Evolutionary conservation across 2,888 invertebrate species (phyloP), one percentile per base, ranked within the genome.

Genomic region (Heteropelma amictum): DNA sequence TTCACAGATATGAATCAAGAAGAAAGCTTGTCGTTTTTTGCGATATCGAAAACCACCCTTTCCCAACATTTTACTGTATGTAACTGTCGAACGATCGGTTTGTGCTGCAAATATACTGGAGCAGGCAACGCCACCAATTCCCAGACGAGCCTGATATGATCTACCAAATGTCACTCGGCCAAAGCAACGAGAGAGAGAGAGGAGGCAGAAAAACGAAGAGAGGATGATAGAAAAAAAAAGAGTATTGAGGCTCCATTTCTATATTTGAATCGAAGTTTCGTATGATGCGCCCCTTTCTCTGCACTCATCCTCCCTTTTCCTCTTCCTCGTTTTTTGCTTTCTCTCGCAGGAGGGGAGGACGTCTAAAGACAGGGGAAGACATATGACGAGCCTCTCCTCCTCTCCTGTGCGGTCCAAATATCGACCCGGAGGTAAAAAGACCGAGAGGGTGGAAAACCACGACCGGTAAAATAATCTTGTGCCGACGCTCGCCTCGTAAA

Each of bases 161-260:
- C 82, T 79, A 81, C 80, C 81, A 85, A 87, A 86, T 84, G 85
- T 85, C 77, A 89, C 90, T 90, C 83, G 88, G 84, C 80, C 85
- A 89, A 83, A 88, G 61, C 86, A 90, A 89, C 89, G 89, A 89
- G 89, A 89, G 88, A 89, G 56, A 68, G 69, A 70, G 45, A 33
- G 26, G 54, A 49, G 60, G 71, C 56, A 12, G 89, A 89, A 89
- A 89, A 88, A 90, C 89, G 49, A 65, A 70, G 71, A 45, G 26
- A 33, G 49, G 35, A 47, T 63, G 67, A 33, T 54, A 38, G 89
- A 89, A 89, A 54, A 63, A 68, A 72, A 38, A 33, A 40, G 54
- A 47, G 64, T 53, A 67, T 49, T 86, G 64, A 63, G 61, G 72
- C 21, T 4, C 60, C 69, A 67, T 73, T 74, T 72, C 77, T 79